Evolutionary conservation across 2,888 invertebrate genomes (phyloP).

Genomic region (Diogma glabrata): DNA sequence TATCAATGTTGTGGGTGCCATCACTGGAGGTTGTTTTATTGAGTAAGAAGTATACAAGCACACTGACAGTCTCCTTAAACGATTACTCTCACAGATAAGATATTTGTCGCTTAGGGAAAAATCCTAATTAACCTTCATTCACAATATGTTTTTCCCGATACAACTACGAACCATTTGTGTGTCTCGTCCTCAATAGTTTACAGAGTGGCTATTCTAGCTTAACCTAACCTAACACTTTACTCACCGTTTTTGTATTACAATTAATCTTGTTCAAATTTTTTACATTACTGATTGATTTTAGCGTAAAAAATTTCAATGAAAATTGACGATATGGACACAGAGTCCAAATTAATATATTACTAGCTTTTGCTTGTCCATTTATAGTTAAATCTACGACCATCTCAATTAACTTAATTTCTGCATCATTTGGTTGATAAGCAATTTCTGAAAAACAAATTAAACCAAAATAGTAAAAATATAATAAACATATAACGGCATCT

Average conservation of each 20-base stretch:
- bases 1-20: no score
- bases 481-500: background rate
- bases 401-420: constrained; percentile 31
- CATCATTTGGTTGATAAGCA: constrained; percentile 25
- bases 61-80: no score
- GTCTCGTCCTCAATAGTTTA: background rate
- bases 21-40: no score
- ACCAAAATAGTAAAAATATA: constrained; percentile 23
- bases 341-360: constrained; percentile 36
- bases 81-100: no score
- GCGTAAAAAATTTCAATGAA: constrained; percentile 30
- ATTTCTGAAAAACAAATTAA: no score
- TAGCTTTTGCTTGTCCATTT: constrained; percentile 30
- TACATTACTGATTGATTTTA: constrained; percentile 29
- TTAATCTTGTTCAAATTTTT: constrained; percentile 27
- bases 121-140: no score
- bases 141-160: no score
- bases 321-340: constrained; percentile 29
- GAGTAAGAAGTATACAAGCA: no score
- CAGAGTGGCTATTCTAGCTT: background rate
- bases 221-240: background rate
- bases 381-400: constrained; percentile 30
- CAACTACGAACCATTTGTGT: no score
- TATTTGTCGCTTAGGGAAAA: no score
- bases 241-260: constrained; percentile 35